Evolutionary conservation across 1,140 invertebrate species (phyloP).

Genomic region (Trichomalopsis sarcophagae): DNA sequence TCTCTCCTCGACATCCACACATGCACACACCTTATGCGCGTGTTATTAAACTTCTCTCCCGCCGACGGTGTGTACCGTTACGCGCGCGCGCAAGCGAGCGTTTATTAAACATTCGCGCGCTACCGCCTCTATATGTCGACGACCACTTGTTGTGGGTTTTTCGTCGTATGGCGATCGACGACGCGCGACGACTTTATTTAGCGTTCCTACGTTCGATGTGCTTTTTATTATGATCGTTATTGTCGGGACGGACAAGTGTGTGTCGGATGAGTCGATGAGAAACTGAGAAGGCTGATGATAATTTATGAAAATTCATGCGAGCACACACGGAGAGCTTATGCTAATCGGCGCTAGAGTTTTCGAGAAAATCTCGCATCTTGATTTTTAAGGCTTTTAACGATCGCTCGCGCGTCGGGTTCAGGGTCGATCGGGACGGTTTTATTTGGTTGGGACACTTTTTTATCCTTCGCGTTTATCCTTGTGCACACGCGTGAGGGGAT

Average conservation of each 20-base stretch:
- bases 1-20: not conserved
- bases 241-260: not conserved
- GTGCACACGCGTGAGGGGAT: no score
- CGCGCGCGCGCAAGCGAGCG: not conserved
- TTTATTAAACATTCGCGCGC: conserved; percentile 43
- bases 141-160: not conserved
- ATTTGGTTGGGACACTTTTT: not conserved
- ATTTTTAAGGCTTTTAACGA: not conserved
- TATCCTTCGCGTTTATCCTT: not conserved
- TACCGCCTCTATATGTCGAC: not conserved
- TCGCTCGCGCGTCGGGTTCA: not conserved
- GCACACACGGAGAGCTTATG: not conserved
- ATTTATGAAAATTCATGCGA: not conserved
- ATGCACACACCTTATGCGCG: not conserved
- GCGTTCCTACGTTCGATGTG: not conserved
- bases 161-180: not conserved
- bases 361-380: not conserved
- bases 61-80: not conserved
- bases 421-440: no score
- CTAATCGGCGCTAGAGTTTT: not conserved
- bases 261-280: not conserved
- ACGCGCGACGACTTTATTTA: not conserved
- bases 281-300: not conserved
- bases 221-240: not conserved
- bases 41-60: not conserved